Conservation (phyloP, 2,113 vertebrate species). For the Corythornis madagascariensis region DNA sequence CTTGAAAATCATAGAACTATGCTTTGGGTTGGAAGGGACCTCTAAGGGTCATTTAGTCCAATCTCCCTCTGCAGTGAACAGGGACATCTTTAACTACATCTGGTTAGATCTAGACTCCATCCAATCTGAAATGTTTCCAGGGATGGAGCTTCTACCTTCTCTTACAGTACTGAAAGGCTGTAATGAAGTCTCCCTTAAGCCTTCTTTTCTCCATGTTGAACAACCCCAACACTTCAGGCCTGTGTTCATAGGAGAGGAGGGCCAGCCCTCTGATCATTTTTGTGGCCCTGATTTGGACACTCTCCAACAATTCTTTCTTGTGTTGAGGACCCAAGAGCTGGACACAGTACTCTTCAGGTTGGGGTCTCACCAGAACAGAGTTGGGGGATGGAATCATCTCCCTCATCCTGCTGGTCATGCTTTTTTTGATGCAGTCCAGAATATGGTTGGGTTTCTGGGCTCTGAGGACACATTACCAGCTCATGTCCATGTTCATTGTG, state of each 20-base stretch:
- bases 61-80: not conserved
- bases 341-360: not conserved
- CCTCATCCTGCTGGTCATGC: not conserved
- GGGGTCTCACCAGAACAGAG: not conserved
- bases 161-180: not conserved
- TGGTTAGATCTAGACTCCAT: not conserved
- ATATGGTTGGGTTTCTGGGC: not conserved
- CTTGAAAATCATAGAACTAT: not conserved
- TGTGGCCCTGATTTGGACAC: not conserved
- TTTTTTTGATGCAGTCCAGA: not conserved
- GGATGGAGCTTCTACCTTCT: not conserved
- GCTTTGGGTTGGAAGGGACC: not conserved
- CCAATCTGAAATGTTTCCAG: not conserved
- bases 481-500: not conserved
- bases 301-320: not conserved
- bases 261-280: not conserved
- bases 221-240: not conserved
- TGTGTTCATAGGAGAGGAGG: not conserved
- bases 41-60: not conserved
- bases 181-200: not conserved
- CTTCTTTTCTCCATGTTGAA: not conserved
- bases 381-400: not conserved
- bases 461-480: not conserved
- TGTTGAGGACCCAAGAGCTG: not conserved
- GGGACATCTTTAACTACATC: not conserved